These are phyloP conservation scores for Rhincodon typus DNA, from an alignment of 2,797 vertebrate genomes.

Conservation along the genomic window DNA sequence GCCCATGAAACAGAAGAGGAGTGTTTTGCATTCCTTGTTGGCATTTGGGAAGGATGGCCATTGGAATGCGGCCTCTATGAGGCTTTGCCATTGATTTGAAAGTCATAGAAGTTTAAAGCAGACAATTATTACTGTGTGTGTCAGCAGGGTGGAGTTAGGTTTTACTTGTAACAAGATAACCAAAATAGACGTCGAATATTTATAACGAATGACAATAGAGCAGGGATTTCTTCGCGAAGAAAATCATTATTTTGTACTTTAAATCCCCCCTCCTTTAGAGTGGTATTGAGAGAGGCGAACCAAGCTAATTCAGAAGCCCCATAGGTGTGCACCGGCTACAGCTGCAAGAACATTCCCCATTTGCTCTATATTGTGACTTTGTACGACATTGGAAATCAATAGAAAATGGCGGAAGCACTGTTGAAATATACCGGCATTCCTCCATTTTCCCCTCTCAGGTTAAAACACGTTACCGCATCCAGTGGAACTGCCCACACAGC, in stretches of 20 bases:
- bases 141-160: background rate
- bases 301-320: too few relatives aligned
- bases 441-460: background rate
- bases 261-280: background rate
- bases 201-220: background rate
- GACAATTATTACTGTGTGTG: too few relatives aligned
- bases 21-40: background rate
- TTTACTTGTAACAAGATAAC: background rate
- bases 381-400: background rate
- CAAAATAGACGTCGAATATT: background rate
- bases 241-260: background rate
- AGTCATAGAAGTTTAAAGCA: background rate
- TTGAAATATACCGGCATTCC: conserved; percentile 14
- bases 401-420: conserved; percentile 32
- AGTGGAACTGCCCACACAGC: background rate
- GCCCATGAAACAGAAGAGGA: background rate
- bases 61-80: background rate
- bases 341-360: background rate
- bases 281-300: background rate
- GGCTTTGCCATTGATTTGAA: background rate
- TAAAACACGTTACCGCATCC: background rate
- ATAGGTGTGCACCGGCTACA: background rate
- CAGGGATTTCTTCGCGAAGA: background rate
- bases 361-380: background rate
- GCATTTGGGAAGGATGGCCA: background rate